These are phyloP conservation scores for Camelus bactrianus DNA, from an alignment of 2,113 vertebrate genomes.

Conservation along the genomic window DNA sequence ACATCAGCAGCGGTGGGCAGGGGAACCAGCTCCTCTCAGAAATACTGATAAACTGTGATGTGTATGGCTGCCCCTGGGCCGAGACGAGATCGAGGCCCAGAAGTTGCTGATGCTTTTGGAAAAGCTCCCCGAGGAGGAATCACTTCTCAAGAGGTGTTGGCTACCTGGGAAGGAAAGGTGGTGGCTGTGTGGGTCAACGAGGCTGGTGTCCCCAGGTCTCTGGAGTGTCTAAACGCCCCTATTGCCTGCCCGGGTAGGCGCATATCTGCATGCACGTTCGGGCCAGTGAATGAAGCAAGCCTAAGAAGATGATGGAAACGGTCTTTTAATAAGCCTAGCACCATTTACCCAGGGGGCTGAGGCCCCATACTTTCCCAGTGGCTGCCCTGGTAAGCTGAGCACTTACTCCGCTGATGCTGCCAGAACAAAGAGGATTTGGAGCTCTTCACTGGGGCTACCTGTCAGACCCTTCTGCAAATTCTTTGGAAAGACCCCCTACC, in stretches of 20 bases:
- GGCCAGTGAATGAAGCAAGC: neutral
- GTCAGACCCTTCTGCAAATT: neutral
- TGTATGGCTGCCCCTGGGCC: neutral
- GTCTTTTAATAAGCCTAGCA: neutral
- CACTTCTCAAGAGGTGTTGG: neutral
- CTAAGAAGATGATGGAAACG: neutral
- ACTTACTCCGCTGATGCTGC: neutral
- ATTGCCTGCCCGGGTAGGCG: too few species aligned
- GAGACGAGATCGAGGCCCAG: neutral
- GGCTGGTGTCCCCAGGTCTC: neutral
- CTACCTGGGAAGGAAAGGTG: neutral
- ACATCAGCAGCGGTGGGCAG: neutral
- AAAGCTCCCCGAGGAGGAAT: neutral
- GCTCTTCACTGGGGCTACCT: neutral
- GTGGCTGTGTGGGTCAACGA: neutral
- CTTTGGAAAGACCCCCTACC: neutral
- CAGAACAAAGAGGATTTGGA: neutral
- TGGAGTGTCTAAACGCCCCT: neutral
- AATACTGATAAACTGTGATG: slow-evolving; percentile 32
- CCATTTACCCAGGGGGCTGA: neutral
- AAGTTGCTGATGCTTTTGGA: neutral
- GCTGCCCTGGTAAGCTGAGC: neutral
- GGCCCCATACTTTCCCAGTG: neutral
- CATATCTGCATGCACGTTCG: neutral
- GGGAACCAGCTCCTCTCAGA: neutral